phyloP scores from a whole-genome alignment of 2,888 invertebrate species.

The Erpobdella octoculata region DNA sequence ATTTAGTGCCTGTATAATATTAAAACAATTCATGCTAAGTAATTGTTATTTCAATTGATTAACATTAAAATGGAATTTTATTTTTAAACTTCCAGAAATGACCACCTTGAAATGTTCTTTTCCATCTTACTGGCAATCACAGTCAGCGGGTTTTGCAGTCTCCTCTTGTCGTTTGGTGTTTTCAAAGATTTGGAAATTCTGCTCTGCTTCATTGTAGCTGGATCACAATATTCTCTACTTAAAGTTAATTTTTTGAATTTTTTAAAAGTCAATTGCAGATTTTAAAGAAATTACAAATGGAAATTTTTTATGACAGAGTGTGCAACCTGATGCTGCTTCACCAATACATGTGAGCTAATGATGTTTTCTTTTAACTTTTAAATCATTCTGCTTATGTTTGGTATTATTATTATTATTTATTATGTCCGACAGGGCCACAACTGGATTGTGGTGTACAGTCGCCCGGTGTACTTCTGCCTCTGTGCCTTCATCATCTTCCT shows the following conservation, averaged over 20 bases:
- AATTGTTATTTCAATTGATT: too few species aligned
- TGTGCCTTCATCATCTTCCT: constrained; percentile 59
- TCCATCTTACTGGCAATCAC: background rate
- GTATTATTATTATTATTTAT: background rate
- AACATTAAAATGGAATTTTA: too few species aligned
- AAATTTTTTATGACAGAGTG: constrained; percentile 60
- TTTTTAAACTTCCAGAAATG: background rate
- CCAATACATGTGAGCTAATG: constrained; percentile 69
- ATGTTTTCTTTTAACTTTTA: background rate
- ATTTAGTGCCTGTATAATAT: too few species aligned
- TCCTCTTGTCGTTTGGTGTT: constrained; percentile 57
- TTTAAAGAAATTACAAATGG: background rate
- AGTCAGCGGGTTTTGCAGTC: constrained; percentile 16
- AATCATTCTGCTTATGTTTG: background rate
- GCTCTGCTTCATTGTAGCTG: constrained; percentile 94
- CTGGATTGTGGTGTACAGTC: constrained; percentile 81
- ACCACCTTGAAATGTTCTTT: constrained; percentile 2
- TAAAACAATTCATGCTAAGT: too few species aligned
- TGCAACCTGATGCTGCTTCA: constrained; percentile 96
- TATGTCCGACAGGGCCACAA: constrained; percentile 69
- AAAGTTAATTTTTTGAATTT: constrained; percentile 55
- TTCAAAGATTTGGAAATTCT: constrained; percentile 87
- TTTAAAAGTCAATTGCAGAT: background rate
- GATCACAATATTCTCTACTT: constrained; percentile 88
- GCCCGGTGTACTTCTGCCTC: constrained; percentile 85